A percentile compares a stretch with the other conserved stretches of the same genome.
These are phyloP conservation scores for Lithobates sylvaticus DNA, from an alignment of 2,797 vertebrate genomes.

Conservation along the genomic window DNA sequence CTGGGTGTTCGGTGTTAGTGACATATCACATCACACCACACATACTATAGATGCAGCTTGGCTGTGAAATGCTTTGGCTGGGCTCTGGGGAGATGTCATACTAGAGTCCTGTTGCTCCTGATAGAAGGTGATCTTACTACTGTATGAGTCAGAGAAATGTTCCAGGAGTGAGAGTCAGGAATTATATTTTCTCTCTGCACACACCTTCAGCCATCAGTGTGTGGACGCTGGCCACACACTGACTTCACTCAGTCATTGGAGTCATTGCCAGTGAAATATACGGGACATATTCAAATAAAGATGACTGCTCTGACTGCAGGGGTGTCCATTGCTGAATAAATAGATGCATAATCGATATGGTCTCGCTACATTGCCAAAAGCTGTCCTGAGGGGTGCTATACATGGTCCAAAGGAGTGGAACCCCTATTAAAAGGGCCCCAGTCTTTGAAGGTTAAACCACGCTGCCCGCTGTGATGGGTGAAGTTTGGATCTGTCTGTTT, in stretches of 20 bases:
- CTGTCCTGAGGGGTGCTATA: no score
- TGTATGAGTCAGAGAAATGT: background rate
- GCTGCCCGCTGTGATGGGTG: no score
- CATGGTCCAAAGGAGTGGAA: no score
- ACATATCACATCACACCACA: no score
- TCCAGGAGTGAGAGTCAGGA: constrained; percentile 10
- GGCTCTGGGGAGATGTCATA: background rate
- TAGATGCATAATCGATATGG: no score
- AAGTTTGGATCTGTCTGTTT: no score
- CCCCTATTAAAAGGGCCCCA: no score
- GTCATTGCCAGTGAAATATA: constrained; percentile 18
- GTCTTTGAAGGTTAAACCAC: no score
- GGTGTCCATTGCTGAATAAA: no score
- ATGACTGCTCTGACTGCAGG: background rate
- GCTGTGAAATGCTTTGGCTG: no score
- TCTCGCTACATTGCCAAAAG: no score
- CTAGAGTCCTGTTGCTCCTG: background rate
- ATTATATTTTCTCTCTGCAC: background rate
- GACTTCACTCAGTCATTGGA: constrained; percentile 15
- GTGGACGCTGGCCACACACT: constrained; percentile 9
- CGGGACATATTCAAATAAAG: constrained; percentile 3
- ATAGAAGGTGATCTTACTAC: background rate
- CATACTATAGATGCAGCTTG: background rate
- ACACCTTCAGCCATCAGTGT: background rate
- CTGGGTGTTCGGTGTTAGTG: no score